Evolutionary conservation across 2,113 vertebrate species (phyloP), one percentile per base, ranked within the genome.

Genomic region (Channa maculata): DNA sequence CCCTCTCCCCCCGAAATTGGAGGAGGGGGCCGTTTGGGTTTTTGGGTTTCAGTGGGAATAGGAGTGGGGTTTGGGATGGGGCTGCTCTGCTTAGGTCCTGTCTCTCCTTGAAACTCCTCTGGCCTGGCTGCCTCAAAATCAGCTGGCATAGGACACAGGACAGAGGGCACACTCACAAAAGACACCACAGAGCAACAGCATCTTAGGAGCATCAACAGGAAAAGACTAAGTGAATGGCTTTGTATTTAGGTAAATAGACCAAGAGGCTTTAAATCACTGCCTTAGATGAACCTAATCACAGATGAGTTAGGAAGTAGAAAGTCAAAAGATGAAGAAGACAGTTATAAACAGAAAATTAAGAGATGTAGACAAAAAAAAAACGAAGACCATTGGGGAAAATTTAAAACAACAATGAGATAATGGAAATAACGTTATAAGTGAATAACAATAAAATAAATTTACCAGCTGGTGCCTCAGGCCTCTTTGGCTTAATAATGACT

Each of bases 381-480:
- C 12, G n/a, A 36, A 24, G 68, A 74, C 13, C 45, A 69, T n/a
- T 3, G 51, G 61, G 44, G 57, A 44, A 41, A 48, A 59, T 12
- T 6, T 11, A 33, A 62, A 48, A 80, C 13, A 68, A 41, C 5
- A 13, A 14, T 11, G 52, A 44, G 24, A 62, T 6, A n/a, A 58
- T 45, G 33, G 36, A 59, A 5, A 45, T 39, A 65, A 65, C 60
- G 8, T 0, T 14, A 14, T 15, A 6, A 51, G 43, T 11, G 44
- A 5, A 6, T 6, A 46, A 68, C 10, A 36, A 39, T 8, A 61
- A 58, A 11, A 9, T 53, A 3, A 34, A 39, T 68, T 43, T 93
- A 98, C 97, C 97, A 95, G 97, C 95, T 78, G 96, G 92, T 68
- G 85, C 93, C 80, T 98, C 97, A 0, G 95, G 94, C 65, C 96